Evolutionary conservation across 2,888 invertebrate genomes (phyloP).

Genomic region (Didymodactylos carnosus): DNA sequence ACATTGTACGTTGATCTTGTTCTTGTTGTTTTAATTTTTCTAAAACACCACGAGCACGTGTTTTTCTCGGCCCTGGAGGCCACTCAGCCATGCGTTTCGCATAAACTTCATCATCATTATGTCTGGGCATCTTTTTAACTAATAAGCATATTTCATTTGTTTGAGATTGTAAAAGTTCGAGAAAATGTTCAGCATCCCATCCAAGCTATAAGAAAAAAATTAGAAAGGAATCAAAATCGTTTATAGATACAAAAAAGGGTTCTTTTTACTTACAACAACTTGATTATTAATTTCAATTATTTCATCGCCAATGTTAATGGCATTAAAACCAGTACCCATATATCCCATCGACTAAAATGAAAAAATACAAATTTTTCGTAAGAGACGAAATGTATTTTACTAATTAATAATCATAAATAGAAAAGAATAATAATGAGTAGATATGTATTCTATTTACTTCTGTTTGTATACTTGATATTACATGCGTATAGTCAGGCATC

Average conservation of each 20-base stretch:
- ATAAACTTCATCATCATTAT: background rate
- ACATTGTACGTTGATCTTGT: background rate
- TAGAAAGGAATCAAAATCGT: background rate
- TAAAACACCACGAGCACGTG: background rate
- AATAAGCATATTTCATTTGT: background rate
- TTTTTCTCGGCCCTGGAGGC: background rate
- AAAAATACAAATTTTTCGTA: too few relatives aligned
- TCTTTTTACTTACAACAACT: constrained; percentile 41
- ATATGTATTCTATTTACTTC: background rate
- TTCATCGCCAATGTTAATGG: constrained; percentile 54
- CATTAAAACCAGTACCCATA: background rate
- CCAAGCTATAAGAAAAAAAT: background rate
- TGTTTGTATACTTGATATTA: background rate
- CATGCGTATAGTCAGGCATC: background rate
- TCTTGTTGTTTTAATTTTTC: background rate
- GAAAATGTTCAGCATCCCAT: background rate
- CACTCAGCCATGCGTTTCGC: background rate
- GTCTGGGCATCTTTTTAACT: background rate
- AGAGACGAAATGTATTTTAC: too few relatives aligned
- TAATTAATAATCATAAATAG: too few relatives aligned
- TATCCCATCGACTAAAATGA: background rate
- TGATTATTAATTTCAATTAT: constrained; percentile 62
- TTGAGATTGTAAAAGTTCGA: background rate
- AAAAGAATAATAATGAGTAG: background rate
- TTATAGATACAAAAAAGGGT: too few relatives aligned